Evolutionary conservation across 2,797 vertebrate genomes (phyloP), one percentile per base, ranked within the genome.

Genomic region (Odontamblyopus rebecca): DNA sequence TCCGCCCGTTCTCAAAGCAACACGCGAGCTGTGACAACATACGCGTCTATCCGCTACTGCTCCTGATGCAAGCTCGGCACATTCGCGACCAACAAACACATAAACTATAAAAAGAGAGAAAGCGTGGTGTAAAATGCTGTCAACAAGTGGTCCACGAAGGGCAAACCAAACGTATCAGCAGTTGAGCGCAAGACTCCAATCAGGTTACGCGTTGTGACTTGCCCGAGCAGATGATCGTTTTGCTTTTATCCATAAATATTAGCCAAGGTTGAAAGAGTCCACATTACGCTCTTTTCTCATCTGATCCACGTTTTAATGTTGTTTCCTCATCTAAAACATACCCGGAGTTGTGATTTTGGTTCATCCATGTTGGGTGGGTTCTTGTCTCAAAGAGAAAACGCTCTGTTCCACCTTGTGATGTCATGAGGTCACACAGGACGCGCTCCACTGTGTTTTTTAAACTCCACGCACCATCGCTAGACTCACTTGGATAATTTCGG

Each of bases 111-210:
- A 38, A 68, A 59, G 5, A 51, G 64, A 32, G 48, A 74, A 65
- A 56, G 41, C 54, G 44, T 6, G 54, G 54, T 27, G 8, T 11
- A 23, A 38, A 48, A 16, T 48, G n/a, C 61, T 78, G 73, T 88
- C 88, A 92, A 91, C 85, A 93, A 89, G 88, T 89, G 82, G 64
- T 70, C 12, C 73, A 44, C 38, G 35, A 67, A 72, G 41, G 53
- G 76, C 64, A 9, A 38, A 38, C 8, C 35, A 56, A 41, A 50
- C 50, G 38, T 67, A 27, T 65, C 32, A 54, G 7, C 11, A 5
- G 13, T 6, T 3, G 16, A 15, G 6, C 6, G 26, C 61, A n/a
- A 4, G 16, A n/a, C 16, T 30, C 48, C 1, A 67, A 67, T 27
- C 9, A 48, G 16, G 63, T 27, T 8, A 16, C 27, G 30, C 26